Evolutionary conservation across 2,888 invertebrate species (phyloP).

Genomic region (Phortica okadai): DNA sequence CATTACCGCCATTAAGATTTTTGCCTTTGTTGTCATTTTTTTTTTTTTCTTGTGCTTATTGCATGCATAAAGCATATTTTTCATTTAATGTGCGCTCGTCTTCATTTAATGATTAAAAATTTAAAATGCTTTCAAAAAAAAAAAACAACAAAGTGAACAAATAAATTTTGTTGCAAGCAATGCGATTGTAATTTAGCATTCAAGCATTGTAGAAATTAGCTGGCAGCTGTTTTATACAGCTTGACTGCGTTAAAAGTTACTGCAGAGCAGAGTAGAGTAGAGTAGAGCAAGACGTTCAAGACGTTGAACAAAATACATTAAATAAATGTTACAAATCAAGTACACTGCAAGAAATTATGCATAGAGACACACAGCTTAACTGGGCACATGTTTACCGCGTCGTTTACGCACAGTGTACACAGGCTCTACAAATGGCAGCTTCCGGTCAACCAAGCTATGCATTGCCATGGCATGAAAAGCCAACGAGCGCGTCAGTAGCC

Average conservation of each 20-base stretch:
- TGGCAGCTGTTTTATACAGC: slow-evolving; percentile 13
- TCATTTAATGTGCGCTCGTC: background rate
- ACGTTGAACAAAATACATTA: background rate
- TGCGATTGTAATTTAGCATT: slow-evolving; percentile 6
- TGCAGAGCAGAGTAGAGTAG: background rate
- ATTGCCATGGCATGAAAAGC: background rate
- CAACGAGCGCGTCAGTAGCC: background rate
- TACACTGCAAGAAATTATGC: slow-evolving; percentile 5
- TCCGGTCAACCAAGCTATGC: background rate
- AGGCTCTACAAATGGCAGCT: background rate
- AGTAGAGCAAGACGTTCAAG: background rate
- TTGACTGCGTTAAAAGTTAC: slow-evolving; percentile 15
- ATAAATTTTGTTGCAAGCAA: slow-evolving; percentile 11
- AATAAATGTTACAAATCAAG: slow-evolving; percentile 15
- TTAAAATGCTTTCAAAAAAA: background rate
- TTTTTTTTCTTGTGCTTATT: slow-evolving; percentile 31
- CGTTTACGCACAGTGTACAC: background rate
- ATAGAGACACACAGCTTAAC: background rate
- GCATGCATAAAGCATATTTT: background rate
- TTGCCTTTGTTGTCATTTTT: background rate
- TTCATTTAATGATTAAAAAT: background rate
- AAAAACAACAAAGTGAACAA: too few species aligned
- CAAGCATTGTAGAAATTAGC: background rate
- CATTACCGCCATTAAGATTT: slow-evolving; percentile 9
- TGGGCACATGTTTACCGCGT: background rate